Conservation (phyloP, 2,797 vertebrate genomes). For the Amazonetta brasiliensis region DNA sequence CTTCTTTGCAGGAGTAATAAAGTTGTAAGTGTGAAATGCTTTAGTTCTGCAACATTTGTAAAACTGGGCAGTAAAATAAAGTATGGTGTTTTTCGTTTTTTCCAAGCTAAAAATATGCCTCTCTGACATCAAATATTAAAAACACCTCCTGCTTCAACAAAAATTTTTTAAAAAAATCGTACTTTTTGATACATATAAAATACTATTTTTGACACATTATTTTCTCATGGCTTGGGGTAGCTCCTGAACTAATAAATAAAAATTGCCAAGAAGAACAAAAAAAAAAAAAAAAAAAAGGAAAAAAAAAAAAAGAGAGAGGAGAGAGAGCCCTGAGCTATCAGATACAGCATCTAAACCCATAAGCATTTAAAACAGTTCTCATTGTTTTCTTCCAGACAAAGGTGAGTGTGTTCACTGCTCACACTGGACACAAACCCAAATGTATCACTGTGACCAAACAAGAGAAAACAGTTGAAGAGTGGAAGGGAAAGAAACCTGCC, state of each 20-base stretch:
- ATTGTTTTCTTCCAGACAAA: not conserved
- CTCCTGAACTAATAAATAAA: not conserved
- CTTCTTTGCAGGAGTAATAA: not conserved
- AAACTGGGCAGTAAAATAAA: not conserved
- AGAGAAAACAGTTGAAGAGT: not conserved
- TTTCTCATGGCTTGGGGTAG: not conserved
- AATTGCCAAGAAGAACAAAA: not conserved
- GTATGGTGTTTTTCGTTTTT: not conserved
- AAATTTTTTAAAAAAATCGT: not conserved
- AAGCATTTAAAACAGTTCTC: not conserved
- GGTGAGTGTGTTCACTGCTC: not conserved
- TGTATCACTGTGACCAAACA: not conserved
- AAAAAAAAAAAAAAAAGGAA: no score
- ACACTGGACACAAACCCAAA: not conserved
- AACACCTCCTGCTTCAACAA: not conserved
- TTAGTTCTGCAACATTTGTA: not conserved
- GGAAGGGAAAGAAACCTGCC: not conserved
- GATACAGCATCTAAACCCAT: not conserved
- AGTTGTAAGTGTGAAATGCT: not conserved
- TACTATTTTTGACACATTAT: not conserved
- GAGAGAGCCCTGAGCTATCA: not conserved
- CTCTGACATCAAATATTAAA: not conserved
- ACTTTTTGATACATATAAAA: not conserved
- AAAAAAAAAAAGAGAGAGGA: no score
- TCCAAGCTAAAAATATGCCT: not conserved